Base-by-base conservation (phyloP, 2,797 vertebrate genomes). In the Psittacula echo region DNA sequence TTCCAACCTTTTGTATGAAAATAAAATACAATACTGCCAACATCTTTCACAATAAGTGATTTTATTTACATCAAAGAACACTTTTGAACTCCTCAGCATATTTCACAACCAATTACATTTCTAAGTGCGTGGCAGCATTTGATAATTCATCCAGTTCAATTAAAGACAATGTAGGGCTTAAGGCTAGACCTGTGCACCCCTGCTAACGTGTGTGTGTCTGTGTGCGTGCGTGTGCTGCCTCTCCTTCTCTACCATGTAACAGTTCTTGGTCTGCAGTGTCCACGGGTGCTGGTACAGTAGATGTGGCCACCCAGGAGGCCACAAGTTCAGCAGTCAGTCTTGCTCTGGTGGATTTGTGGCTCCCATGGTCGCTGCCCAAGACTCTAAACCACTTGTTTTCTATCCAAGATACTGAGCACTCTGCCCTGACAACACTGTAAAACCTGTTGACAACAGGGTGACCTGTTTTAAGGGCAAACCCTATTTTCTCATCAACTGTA, bases 31-130 rank as follows among this genome's bases (percentile, higher is more conserved):
- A 41, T 85, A 23, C 81, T 96, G 90, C 90, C 80, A 87, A 58
- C 64, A 4, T 89, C 70, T 95, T 92, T 85, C 27, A 7, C 94
- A 92, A 93, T 77, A 95, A 95, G 85, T 65, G 4, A 51, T 91
- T 96, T 95, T 92, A 95, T 96, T 97, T 94, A 84, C 92, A 86
- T 95, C 78, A 74, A 68, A 90, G 67, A 91, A 85, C 79, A 74
- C 93, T 95, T 95, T 89, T 93, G 95, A 96, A 80, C 91, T 97
- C 94, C 50, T 81, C 65, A 88, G 66, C 60, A 5, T 95, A 94
- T 92, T 97, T 97, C 95, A 96, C 90, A 96, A 97, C 89, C 95
- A 91, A 87, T 95, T 96, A 89, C 50, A 93, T 97, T 93, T 82
- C 58, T 67, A 73, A 87, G 68, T 81, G 70, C 27, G 5, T 84